Percentiles rank a stretch among this genome's conserved stretches.
Conservation (phyloP, 1,140 invertebrate genomes). For the Papilio xuthus region DNA sequence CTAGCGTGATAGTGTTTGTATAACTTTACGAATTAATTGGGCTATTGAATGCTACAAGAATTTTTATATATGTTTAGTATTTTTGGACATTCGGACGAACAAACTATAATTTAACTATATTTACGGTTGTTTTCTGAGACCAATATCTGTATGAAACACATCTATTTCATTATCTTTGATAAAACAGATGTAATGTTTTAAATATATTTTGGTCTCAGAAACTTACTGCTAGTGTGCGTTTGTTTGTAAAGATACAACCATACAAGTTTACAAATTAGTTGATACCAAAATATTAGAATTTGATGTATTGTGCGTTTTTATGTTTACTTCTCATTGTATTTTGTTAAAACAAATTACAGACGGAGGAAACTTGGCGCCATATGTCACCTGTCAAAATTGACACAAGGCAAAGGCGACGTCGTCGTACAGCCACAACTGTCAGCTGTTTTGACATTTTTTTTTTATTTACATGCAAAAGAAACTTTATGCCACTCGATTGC, state of each 20-base stretch:
- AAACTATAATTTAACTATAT: not conserved
- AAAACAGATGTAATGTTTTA: too few species aligned
- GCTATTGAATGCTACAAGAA: not conserved
- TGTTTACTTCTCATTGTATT: not conserved
- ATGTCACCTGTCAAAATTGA: not conserved
- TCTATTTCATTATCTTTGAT: too few species aligned
- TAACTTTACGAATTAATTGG: not conserved
- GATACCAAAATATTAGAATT: constrained; percentile 2
- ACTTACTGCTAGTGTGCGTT: too few species aligned
- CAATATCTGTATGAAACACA: too few species aligned
- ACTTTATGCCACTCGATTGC: too few species aligned
- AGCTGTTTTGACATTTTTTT: not conserved
- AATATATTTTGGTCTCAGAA: too few species aligned
- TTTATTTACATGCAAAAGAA: too few species aligned
- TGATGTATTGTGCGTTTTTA: not conserved
- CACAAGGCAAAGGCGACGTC: not conserved
- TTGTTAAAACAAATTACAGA: not conserved
- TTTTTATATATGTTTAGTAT: not conserved
- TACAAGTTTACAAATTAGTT: not conserved
- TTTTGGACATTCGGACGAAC: not conserved
- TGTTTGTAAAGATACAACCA: too few species aligned
- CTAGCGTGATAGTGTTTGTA: too few species aligned
- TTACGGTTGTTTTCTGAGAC: too few species aligned
- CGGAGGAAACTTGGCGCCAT: not conserved
- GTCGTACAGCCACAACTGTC: not conserved